Evolutionary conservation across 2,888 invertebrate species (phyloP).

Genomic region (Mimachlamys varia): DNA sequence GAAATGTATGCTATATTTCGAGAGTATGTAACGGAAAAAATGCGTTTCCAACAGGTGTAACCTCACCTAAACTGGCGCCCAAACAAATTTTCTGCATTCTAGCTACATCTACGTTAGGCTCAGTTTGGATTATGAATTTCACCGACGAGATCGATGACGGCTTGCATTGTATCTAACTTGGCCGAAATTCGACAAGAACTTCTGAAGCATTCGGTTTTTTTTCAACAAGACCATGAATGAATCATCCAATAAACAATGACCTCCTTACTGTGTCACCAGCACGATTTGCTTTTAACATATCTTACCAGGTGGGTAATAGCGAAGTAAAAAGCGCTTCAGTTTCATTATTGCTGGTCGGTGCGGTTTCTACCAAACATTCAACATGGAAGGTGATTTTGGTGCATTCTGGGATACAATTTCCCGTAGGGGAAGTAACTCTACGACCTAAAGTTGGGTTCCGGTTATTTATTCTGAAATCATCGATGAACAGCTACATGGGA

Average conservation of each 20-base stretch:
- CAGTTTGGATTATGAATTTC: too few relatives aligned
- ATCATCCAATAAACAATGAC: neutral
- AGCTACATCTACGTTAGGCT: too few relatives aligned
- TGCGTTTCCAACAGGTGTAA: too few relatives aligned
- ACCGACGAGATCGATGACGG: too few relatives aligned
- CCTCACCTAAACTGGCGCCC: too few relatives aligned
- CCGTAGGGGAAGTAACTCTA: constrained; percentile 41
- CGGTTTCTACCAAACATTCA: constrained; percentile 58
- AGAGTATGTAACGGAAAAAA: too few relatives aligned
- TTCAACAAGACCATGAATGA: neutral
- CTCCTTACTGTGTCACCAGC: neutral
- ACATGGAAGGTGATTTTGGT: constrained; percentile 51
- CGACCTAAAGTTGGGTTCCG: constrained; percentile 29
- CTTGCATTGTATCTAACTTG: too few relatives aligned
- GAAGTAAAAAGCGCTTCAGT: constrained; percentile 80
- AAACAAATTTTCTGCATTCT: too few relatives aligned
- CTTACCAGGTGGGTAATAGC: constrained; percentile 81
- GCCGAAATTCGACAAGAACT: too few relatives aligned
- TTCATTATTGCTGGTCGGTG: constrained; percentile 74
- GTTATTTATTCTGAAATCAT: neutral
- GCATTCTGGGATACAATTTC: constrained; percentile 43
- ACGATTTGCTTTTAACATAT: neutral
- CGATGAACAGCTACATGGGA: constrained; percentile 42
- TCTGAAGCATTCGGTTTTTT: too few relatives aligned
- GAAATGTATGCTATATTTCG: too few relatives aligned